These are phyloP conservation scores for Doryteuthis pealeii DNA, from an alignment of 1,140 invertebrate species.

Conservation along the genomic window DNA sequence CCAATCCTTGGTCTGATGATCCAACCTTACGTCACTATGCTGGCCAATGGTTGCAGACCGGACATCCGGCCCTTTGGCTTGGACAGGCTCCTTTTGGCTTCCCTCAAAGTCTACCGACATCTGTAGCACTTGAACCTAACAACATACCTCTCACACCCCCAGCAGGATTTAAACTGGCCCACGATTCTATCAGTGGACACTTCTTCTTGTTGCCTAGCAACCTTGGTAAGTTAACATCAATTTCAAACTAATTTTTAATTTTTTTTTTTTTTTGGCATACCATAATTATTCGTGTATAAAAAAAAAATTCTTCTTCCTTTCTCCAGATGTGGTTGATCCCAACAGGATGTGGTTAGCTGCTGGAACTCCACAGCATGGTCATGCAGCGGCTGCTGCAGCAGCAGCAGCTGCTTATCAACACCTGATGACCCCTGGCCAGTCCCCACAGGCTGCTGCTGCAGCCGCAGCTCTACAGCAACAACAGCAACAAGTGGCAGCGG, in stretches of 20 bases:
- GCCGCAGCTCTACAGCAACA: slow-evolving; percentile 12
- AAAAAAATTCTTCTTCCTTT: too few relatives aligned
- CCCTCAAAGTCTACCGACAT: slow-evolving; percentile 34
- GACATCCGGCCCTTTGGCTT: slow-evolving; percentile 43
- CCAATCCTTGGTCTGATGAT: slow-evolving; percentile 43
- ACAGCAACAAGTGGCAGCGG: neutral
- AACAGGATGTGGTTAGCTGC: slow-evolving; percentile 25
- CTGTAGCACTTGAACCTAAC: slow-evolving; percentile 68
- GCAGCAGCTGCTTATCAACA: slow-evolving; percentile 13
- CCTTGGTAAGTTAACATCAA: slow-evolving; percentile 62
- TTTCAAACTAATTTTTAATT: neutral
- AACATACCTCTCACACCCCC: slow-evolving; percentile 69
- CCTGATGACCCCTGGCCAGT: slow-evolving; percentile 13
- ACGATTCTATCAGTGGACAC: slow-evolving; percentile 79
- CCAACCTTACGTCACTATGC: slow-evolving; percentile 69
- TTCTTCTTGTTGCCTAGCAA: slow-evolving; percentile 74
- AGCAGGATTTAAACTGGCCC: slow-evolving; percentile 76
- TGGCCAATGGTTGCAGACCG: slow-evolving; percentile 48
- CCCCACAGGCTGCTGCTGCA: neutral
- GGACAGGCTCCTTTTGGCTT: slow-evolving; percentile 41
- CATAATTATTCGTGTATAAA: too few relatives aligned
- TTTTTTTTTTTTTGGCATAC: too few relatives aligned
- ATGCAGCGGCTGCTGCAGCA: slow-evolving; percentile 69
- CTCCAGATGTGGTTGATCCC: slow-evolving; percentile 30
- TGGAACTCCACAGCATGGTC: slow-evolving; percentile 62